Conservation (phyloP, 2,888 invertebrate genomes). For the Cheilosia vernalis region DNA sequence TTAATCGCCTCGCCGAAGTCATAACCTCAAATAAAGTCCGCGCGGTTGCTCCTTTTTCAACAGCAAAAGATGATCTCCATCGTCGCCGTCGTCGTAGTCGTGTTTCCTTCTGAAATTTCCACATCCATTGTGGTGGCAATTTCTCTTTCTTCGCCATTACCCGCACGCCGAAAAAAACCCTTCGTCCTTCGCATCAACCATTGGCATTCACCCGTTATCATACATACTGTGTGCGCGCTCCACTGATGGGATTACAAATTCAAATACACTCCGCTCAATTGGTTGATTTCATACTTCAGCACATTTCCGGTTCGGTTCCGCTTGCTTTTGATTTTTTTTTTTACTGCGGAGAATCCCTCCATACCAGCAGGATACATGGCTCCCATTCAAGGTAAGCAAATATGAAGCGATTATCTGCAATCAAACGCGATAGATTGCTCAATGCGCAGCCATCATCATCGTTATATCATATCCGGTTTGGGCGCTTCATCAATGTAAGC, state of each 20-base stretch:
- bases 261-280: slow-evolving; percentile 71
- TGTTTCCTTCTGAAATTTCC: slow-evolving; percentile 9
- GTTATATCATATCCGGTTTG: slow-evolving; percentile 52
- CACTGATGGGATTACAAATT: slow-evolving; percentile 46
- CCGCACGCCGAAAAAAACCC: neutral
- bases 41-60: slow-evolving; percentile 14
- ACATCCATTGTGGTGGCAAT: slow-evolving; percentile 43
- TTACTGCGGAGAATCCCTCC: slow-evolving; percentile 11
- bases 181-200: slow-evolving; percentile 1
- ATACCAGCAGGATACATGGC: slow-evolving; percentile 35
- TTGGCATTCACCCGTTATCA: slow-evolving; percentile 3
- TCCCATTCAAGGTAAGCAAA: slow-evolving; percentile 64
- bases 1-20: slow-evolving; percentile 59
- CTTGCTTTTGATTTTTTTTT: slow-evolving; percentile 26
- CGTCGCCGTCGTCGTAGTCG: neutral
- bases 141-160: slow-evolving; percentile 15
- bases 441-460: slow-evolving; percentile 59
- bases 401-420: slow-evolving; percentile 72
- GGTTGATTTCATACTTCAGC: slow-evolving; percentile 67
- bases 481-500: slow-evolving; percentile 42
- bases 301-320: slow-evolving; percentile 65
- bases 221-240: slow-evolving; percentile 5
- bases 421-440: slow-evolving; percentile 65
- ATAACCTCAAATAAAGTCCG: slow-evolving; percentile 49
- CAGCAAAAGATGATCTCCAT: slow-evolving; percentile 40